phyloP scores from a whole-genome alignment of 2,888 invertebrate genomes.

The Xylophagus ater region DNA sequence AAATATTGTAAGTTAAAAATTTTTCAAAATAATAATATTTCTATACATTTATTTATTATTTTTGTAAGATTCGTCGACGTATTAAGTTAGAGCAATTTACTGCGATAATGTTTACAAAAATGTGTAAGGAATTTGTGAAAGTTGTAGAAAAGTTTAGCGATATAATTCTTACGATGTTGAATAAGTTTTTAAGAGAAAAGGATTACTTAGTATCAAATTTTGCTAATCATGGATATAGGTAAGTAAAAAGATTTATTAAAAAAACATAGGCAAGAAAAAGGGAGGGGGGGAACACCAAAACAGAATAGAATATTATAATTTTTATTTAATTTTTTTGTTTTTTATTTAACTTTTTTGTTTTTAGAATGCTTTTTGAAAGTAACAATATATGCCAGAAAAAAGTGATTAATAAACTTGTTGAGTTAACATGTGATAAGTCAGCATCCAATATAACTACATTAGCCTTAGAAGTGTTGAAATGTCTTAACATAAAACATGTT shows the following conservation, averaged over 20 bases:
- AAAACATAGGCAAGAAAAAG: neutral
- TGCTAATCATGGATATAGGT: constrained; percentile 46
- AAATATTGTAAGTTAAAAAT: constrained; percentile 46
- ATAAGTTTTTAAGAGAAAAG: constrained; percentile 44
- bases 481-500: constrained; percentile 29
- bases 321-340: constrained; percentile 3
- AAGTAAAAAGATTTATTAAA: constrained; percentile 29
- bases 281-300: too few relatives aligned
- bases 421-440: constrained; percentile 32
- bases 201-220: constrained; percentile 46
- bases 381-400: constrained; percentile 31
- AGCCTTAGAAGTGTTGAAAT: constrained; percentile 29
- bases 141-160: constrained; percentile 46
- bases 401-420: constrained; percentile 30
- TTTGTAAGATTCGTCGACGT: constrained; percentile 38
- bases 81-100: constrained; percentile 51
- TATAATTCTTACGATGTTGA: constrained; percentile 46
- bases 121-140: constrained; percentile 45
- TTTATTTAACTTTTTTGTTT: neutral
- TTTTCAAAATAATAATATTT: constrained; percentile 35
- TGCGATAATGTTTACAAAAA: constrained; percentile 44
- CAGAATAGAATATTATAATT: too few relatives aligned
- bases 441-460: constrained; percentile 28
- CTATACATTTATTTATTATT: neutral
- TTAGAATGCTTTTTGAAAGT: constrained; percentile 31